Evolutionary conservation across 2,113 vertebrate species (phyloP).

Genomic region (Lagenorhynchus albirostris): DNA sequence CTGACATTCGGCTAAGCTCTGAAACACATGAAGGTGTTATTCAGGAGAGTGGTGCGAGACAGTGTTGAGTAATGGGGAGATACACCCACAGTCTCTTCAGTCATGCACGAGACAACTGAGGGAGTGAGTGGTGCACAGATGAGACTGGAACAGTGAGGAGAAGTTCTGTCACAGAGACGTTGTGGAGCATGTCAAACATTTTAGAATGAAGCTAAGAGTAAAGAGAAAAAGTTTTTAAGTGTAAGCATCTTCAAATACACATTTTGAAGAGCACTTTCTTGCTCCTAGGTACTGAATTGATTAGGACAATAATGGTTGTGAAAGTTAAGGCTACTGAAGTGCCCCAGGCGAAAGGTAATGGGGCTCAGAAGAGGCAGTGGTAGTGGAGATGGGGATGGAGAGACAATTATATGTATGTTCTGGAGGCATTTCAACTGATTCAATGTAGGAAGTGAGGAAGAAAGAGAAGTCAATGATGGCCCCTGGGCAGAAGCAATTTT

Average conservation of each 20-base stretch:
- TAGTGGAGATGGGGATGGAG: background rate
- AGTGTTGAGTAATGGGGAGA: background rate
- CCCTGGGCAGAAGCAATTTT: background rate
- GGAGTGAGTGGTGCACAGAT: background rate
- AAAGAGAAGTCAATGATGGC: background rate
- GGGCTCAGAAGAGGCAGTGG: background rate
- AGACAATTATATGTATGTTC: background rate
- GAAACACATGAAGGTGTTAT: background rate
- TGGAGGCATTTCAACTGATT: background rate
- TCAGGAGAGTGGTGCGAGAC: background rate
- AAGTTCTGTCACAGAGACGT: rapidly evolving
- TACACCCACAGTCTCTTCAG: background rate
- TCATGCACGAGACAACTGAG: background rate
- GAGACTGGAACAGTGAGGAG: background rate
- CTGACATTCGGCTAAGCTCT: background rate
- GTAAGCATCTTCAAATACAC: background rate
- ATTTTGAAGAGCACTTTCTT: background rate
- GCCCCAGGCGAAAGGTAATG: background rate
- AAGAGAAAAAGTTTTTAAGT: background rate
- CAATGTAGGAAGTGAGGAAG: background rate
- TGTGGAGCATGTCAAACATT: background rate
- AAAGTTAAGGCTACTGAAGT: background rate
- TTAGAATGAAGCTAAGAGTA: background rate
- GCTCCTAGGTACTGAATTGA: background rate
- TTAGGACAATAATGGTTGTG: background rate